These are phyloP conservation scores for Philaenus spumarius DNA, from an alignment of 1,140 invertebrate species.

Conservation along the genomic window DNA sequence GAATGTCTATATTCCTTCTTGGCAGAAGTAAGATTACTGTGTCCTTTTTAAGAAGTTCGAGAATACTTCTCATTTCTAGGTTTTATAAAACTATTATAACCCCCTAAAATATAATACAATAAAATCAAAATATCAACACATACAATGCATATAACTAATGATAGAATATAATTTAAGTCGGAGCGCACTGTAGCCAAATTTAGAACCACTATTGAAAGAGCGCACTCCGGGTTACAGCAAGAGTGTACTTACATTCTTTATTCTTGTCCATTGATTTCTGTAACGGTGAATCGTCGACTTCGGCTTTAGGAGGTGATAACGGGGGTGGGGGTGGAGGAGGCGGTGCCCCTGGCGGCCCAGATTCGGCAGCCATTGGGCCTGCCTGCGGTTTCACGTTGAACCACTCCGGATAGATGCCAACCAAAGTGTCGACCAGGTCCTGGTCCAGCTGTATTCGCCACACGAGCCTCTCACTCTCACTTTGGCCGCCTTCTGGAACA, in stretches of 20 bases:
- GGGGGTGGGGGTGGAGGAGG: conserved; percentile 23
- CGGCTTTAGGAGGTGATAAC: conserved; percentile 60
- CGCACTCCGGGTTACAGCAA: no score
- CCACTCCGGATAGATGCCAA: conserved; percentile 86
- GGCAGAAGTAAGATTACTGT: no score
- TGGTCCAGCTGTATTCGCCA: conserved; percentile 86
- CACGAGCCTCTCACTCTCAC: conserved; percentile 52
- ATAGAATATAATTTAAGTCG: no score
- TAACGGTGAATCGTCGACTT: conserved; percentile 88
- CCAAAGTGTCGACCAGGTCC: conserved; percentile 82
- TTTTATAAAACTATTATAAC: no score
- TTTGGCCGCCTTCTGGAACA: conserved; percentile 68
- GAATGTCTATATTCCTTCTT: no score
- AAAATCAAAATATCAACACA: no score
- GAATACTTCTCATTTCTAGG: no score
- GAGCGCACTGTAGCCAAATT: no score
- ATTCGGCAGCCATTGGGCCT: conserved; percentile 7
- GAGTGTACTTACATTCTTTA: conserved; percentile 89
- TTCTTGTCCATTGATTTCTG: conserved; percentile 92
- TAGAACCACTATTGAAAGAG: no score
- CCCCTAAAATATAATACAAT: no score
- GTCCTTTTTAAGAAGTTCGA: no score
- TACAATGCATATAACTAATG: no score
- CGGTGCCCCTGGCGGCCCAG: conserved; percentile 8
- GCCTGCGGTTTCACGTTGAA: conserved; percentile 44